These are phyloP conservation scores for Propithecus deckenii DNA, from an alignment of 2,797 vertebrate genomes.

Conservation along the genomic window DNA sequence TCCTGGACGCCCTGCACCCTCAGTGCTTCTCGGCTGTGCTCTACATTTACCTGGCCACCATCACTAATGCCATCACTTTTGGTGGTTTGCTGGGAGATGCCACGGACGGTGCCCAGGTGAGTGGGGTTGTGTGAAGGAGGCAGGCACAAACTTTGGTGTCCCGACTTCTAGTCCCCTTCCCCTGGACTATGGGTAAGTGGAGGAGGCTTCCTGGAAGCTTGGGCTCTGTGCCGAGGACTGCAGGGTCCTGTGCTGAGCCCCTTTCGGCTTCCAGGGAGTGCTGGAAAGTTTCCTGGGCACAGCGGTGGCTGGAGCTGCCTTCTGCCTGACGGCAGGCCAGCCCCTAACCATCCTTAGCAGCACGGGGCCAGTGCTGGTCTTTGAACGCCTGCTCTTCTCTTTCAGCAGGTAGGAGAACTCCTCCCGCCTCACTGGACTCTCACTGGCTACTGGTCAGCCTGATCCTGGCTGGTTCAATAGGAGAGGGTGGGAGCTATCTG, in stretches of 20 bases:
- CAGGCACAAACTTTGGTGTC: background rate
- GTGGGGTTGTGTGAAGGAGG: background rate
- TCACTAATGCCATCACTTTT: constrained; percentile 88
- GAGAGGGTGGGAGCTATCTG: background rate
- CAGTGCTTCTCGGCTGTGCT: constrained; percentile 87
- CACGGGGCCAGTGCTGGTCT: constrained; percentile 88
- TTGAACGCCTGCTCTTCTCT: constrained; percentile 87
- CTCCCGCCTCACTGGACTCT: background rate
- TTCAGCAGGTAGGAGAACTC: constrained; percentile 84
- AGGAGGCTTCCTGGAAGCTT: background rate
- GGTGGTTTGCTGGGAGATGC: constrained; percentile 88
- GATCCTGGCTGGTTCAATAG: background rate
- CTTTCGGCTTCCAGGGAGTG: constrained; percentile 83
- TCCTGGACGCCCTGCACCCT: constrained; percentile 84
- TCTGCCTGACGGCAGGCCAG: constrained; percentile 88
- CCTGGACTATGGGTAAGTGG: background rate
- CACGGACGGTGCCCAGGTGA: constrained; percentile 87
- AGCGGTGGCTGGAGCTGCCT: constrained; percentile 84
- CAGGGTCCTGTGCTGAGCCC: background rate
- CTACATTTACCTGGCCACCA: constrained; percentile 87
- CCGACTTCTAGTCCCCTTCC: background rate
- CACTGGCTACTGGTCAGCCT: background rate
- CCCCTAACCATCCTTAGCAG: constrained; percentile 89
- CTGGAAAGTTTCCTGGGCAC: constrained; percentile 89
- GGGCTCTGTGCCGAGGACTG: background rate